Conservation (phyloP, 2,888 invertebrate species). For the Formica aserva region DNA sequence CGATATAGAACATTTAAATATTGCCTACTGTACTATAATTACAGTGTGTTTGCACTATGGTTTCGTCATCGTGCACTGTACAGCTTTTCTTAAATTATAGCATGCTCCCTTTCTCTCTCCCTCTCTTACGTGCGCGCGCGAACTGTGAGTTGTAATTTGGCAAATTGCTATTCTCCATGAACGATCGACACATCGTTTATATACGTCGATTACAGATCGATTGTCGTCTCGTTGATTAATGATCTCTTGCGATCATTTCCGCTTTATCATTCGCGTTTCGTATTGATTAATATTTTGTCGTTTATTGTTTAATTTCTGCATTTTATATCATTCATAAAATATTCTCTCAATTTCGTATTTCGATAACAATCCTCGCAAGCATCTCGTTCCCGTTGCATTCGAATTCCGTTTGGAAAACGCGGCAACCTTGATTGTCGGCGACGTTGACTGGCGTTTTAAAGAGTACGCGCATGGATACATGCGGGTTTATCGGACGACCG, state of each 20-base stretch:
- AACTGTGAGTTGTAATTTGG: conserved; percentile 49
- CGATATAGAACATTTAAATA: conserved; percentile 42
- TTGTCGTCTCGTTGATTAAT: conserved; percentile 44
- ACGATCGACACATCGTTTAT: conserved; percentile 51
- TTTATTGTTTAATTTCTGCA: neutral
- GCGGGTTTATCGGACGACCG: neutral
- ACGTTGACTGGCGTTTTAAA: conserved; percentile 8
- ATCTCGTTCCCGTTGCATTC: neutral
- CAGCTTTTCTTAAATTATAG: conserved; percentile 47
- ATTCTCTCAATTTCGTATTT: neutral
- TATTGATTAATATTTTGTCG: conserved; percentile 17
- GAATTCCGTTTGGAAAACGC: neutral
- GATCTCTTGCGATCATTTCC: conserved; percentile 34
- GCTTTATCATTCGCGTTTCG: conserved; percentile 1
- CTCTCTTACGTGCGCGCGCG: neutral
- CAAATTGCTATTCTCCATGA: conserved; percentile 42
- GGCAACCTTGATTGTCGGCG: neutral
- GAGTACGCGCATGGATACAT: neutral
- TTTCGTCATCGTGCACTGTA: conserved; percentile 46
- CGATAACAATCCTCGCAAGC: neutral
- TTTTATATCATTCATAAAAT: neutral
- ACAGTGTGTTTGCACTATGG: conserved; percentile 15
- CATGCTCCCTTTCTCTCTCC: neutral
- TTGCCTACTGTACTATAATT: conserved; percentile 47
- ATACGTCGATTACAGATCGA: conserved; percentile 43